These are phyloP conservation scores for Agapornis canus DNA, from an alignment of 2,797 vertebrate genomes.

Conservation along the genomic window DNA sequence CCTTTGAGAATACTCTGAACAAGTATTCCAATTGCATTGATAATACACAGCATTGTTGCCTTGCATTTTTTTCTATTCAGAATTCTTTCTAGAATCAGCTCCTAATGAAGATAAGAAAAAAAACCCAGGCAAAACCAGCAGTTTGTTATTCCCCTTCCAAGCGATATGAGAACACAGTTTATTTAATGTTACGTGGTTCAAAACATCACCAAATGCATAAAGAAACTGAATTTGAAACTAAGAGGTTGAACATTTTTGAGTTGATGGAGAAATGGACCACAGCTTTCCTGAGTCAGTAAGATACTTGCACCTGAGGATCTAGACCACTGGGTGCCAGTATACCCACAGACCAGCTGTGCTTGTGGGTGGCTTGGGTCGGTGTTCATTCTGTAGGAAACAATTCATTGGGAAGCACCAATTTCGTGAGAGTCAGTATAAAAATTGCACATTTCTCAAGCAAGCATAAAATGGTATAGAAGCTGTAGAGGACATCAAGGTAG, in stretches of 20 bases:
- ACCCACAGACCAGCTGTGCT: background rate
- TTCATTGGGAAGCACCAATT: background rate
- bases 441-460: background rate
- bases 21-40: background rate
- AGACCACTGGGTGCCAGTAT: slow-evolving; percentile 47
- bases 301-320: background rate
- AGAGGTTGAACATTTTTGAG: background rate
- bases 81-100: background rate
- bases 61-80: background rate
- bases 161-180: background rate
- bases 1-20: background rate
- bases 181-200: background rate
- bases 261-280: background rate
- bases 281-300: background rate
- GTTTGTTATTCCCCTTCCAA: background rate
- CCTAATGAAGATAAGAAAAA: background rate
- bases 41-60: background rate
- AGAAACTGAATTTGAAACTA: background rate
- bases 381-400: background rate
- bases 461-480: background rate
- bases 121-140: background rate
- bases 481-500: background rate
- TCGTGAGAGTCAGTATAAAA: background rate
- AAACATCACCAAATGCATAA: background rate
- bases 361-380: background rate